Evolutionary conservation across 2,888 invertebrate genomes (phyloP), one percentile per base, ranked within the genome.

Genomic region (Congeria kusceri): DNA sequence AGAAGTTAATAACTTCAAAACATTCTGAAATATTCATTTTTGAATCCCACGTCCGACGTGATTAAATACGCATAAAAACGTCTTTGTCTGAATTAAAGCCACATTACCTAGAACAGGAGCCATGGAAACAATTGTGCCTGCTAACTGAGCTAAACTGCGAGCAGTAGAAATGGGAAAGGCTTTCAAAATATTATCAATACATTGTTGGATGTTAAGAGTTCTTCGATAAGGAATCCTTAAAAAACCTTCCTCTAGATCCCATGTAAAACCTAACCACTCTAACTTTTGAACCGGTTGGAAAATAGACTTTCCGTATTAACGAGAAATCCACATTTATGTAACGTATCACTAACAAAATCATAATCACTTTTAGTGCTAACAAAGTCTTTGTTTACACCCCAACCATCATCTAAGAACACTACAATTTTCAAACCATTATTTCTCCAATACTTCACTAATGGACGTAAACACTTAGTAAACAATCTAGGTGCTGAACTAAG

Each of bases 71-170:
- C 28, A 44, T 25, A 27, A 49, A 27, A 27, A 44, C 5, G 28
- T n/a, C 27, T 64, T 47, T 25, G 46, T 64, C 47, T 64, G 64
- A 27, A 64, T 15, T 27, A 47, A 47, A 27, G 46, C 44, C 4
- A 23, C 49, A n/a, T n/a, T n/a, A n/a, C 46, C 64, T 15, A 47
- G 25, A 44, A 44, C 63, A 7, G 63, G 63, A 32, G 32, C 32
- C 32, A 32, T 32, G 11, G 32, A 32, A 32, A 32, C 11, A 32
- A 32, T 32, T 32, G 4, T 32, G 4, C 32, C 32, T 7, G 32
- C 32, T 32, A 32, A 32, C 32, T 32, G 32, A 7, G 32, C 49
- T 49, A 49, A 49, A 20, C 3, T 9, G 4, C 49, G 49, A 49
- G 49, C 49, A 9, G 49, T 49, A 9, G n/a, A 20, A 20, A 20